Evolutionary conservation across 1,140 invertebrate genomes (phyloP).

Genomic region (Drosophila burlai): DNA sequence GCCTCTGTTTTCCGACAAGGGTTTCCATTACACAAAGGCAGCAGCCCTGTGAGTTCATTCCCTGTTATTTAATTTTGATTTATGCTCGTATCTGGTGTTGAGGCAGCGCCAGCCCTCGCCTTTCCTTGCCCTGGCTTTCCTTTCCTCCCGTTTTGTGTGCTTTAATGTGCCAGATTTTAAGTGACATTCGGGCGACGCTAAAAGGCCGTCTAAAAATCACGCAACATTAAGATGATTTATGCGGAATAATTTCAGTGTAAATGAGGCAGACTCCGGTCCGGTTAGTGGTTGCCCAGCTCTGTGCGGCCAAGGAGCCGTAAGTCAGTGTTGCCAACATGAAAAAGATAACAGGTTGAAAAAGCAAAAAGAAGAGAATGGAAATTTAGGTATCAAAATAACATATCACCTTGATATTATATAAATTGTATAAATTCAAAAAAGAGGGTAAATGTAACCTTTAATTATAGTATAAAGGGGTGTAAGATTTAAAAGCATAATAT

Average conservation of each 20-base stretch:
- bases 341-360: background rate
- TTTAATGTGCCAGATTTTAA: constrained; percentile 81
- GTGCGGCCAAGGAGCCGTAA: constrained; percentile 26
- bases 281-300: constrained; percentile 57
- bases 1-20: constrained; percentile 16
- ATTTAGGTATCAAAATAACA: background rate
- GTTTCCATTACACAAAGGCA: constrained; percentile 42
- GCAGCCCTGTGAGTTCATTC: constrained; percentile 25
- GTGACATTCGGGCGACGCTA: constrained; percentile 78
- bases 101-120: constrained; percentile 33
- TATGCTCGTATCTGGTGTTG: constrained; percentile 54
- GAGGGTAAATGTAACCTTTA: background rate
- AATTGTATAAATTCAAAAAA: background rate
- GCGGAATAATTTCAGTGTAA: constrained; percentile 81
- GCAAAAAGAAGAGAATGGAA: no score
- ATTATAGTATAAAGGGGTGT: background rate
- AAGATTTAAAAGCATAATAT: background rate
- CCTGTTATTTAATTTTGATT: constrained; percentile 53
- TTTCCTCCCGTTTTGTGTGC: constrained; percentile 38
- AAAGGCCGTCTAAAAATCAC: constrained; percentile 82
- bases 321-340: constrained; percentile 5
- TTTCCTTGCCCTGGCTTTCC: constrained; percentile 3
- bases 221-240: constrained; percentile 82
- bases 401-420: background rate
- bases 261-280: constrained; percentile 71